phyloP scores from a whole-genome alignment of 1,140 invertebrate genomes.

The Rhagoletis zephyria region DNA sequence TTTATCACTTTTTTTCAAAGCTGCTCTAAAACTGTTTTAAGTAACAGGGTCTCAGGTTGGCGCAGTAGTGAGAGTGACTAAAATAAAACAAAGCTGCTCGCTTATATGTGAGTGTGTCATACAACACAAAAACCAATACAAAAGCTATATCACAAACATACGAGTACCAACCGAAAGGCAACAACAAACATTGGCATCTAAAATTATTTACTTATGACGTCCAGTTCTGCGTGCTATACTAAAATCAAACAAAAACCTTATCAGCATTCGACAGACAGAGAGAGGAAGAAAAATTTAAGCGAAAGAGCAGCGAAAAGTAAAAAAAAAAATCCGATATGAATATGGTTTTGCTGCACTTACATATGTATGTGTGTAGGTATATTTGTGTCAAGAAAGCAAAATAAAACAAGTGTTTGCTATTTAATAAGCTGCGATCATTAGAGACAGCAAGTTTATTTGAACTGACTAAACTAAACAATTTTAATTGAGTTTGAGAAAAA shows the following conservation, averaged over 20 bases:
- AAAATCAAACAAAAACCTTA: conserved; percentile 9
- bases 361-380: too few relatives aligned
- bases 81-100: not conserved
- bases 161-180: not conserved
- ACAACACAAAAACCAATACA: not conserved
- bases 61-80: conserved; percentile 3
- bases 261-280: not conserved
- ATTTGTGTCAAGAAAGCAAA: too few relatives aligned
- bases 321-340: too few relatives aligned
- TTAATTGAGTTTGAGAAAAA: too few relatives aligned
- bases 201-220: not conserved
- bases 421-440: too few relatives aligned
- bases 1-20: not conserved
- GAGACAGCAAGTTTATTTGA: too few relatives aligned
- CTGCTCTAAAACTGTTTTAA: conserved; percentile 49
- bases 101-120: not conserved
- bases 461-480: too few relatives aligned
- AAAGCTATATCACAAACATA: not conserved
- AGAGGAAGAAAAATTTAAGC: not conserved
- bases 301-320: not conserved
- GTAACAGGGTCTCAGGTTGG: not conserved
- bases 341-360: too few relatives aligned
- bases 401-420: too few relatives aligned
- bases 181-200: not conserved
- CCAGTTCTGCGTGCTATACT: not conserved